Evolutionary conservation across 2,113 vertebrate species (phyloP).

Genomic region (Rhabdornis inornatus): DNA sequence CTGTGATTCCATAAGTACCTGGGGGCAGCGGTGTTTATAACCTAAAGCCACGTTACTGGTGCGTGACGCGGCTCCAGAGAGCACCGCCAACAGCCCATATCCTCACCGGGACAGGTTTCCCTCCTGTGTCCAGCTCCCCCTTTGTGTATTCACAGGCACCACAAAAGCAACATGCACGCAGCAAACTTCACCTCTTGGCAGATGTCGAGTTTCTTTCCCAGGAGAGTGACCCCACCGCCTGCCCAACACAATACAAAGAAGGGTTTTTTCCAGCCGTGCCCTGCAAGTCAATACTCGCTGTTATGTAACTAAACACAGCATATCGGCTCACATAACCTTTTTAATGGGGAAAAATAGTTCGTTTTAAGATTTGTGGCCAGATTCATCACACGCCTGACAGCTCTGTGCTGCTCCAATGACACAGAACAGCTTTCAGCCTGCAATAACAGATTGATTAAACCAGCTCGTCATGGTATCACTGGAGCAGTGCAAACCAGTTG

Average conservation of each 20-base stretch:
- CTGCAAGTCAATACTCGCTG: conserved; percentile 36
- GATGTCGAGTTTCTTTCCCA: neutral
- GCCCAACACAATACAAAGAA: conserved; percentile 23
- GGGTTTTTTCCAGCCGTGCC: neutral
- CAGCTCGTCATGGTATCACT: neutral
- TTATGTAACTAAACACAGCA: conserved; percentile 21
- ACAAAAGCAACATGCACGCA: neutral
- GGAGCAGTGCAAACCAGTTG: neutral
- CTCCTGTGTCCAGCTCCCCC: neutral
- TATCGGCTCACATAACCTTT: conserved; percentile 8
- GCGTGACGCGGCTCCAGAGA: fast-evolving
- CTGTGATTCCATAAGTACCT: neutral
- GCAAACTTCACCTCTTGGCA: neutral
- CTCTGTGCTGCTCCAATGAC: conserved; percentile 15
- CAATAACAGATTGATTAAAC: neutral
- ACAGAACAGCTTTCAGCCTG: conserved; percentile 31
- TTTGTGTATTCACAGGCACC: neutral
- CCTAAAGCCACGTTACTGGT: neutral
- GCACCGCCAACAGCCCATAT: neutral
- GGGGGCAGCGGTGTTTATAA: neutral
- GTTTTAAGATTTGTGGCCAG: conserved; percentile 26
- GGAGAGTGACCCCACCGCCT: neutral
- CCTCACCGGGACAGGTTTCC: neutral
- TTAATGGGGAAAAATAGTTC: neutral
- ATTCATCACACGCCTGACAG: neutral